phyloP scores from a whole-genome alignment of 2,797 vertebrate genomes.

The Melanotaenia boesemani region DNA sequence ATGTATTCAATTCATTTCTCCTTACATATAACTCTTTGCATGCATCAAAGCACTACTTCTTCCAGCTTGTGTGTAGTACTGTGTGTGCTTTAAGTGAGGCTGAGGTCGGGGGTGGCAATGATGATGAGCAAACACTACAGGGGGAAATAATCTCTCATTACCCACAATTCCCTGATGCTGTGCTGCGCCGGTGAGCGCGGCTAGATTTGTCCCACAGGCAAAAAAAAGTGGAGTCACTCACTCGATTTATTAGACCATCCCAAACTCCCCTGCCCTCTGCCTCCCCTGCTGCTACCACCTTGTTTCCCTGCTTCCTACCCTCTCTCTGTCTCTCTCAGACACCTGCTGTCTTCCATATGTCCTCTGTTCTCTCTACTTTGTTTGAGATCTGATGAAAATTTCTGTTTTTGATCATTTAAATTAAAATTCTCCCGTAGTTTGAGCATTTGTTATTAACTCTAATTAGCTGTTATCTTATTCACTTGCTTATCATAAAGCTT shows the following conservation, averaged over 20 bases:
- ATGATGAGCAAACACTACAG: constrained; percentile 81
- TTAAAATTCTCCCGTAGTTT: not conserved
- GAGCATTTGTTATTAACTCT: not conserved
- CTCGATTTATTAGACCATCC: constrained; percentile 83
- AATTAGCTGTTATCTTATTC: not conserved
- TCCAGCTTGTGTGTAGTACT: constrained; percentile 14
- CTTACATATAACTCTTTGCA: constrained; percentile 31
- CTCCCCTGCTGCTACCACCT: constrained; percentile 58
- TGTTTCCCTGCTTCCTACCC: constrained; percentile 30
- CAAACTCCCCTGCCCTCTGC: constrained; percentile 57
- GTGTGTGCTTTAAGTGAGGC: constrained; percentile 39
- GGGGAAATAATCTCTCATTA: constrained; percentile 86
- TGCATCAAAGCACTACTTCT: constrained; percentile 51
- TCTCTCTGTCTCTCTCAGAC: constrained; percentile 35
- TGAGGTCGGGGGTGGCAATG: constrained; percentile 48
- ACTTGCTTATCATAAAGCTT: not conserved
- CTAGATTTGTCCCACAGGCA: constrained; percentile 81
- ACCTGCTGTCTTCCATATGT: constrained; percentile 70
- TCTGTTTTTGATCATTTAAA: not conserved
- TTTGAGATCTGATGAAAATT: constrained; percentile 15
- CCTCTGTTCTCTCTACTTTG: constrained; percentile 26
- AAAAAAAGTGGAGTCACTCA: constrained; percentile 80
- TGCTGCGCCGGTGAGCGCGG: constrained; percentile 57
- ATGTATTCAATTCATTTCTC: not conserved
- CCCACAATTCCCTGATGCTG: constrained; percentile 75